A percentile compares a stretch with the other conserved stretches of the same genome.
phyloP scores from a whole-genome alignment of 1,140 invertebrate species.

The Bombus waltoni region DNA sequence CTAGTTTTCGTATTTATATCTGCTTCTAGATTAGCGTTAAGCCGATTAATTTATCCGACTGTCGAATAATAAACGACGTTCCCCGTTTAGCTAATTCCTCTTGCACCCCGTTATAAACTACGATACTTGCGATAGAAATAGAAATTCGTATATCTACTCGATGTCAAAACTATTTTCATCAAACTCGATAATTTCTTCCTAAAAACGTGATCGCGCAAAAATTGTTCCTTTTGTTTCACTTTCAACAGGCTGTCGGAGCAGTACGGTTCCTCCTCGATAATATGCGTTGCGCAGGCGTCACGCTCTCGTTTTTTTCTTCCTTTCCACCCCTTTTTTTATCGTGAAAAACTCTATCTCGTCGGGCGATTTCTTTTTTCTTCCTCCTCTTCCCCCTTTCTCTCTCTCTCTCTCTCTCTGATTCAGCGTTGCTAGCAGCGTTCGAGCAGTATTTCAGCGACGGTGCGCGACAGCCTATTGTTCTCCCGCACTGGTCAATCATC shows the following conservation, averaged over 20 bases:
- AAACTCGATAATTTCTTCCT: background rate
- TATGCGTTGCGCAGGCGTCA: background rate
- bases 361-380: background rate
- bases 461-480: conserved; percentile 61
- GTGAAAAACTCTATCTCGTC: conserved; percentile 12
- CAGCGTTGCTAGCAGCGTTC: background rate
- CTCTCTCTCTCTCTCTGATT: no score
- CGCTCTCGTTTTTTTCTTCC: background rate
- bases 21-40: no score
- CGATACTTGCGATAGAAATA: no score
- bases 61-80: no score
- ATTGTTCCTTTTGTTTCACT: background rate
- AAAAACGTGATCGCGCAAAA: background rate
- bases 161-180: no score
- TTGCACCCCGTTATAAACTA: no score
- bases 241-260: background rate
- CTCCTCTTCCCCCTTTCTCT: background rate
- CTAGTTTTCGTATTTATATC: background rate
- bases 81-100: no score
- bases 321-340: background rate
- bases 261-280: background rate
- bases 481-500: conserved; percentile 62
- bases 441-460: conserved; percentile 48
- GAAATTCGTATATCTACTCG: no score
- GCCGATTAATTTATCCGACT: no score